Evolutionary conservation across 2,888 invertebrate genomes (phyloP), one percentile per base, ranked within the genome.

Genomic region (Agrochola macilenta): DNA sequence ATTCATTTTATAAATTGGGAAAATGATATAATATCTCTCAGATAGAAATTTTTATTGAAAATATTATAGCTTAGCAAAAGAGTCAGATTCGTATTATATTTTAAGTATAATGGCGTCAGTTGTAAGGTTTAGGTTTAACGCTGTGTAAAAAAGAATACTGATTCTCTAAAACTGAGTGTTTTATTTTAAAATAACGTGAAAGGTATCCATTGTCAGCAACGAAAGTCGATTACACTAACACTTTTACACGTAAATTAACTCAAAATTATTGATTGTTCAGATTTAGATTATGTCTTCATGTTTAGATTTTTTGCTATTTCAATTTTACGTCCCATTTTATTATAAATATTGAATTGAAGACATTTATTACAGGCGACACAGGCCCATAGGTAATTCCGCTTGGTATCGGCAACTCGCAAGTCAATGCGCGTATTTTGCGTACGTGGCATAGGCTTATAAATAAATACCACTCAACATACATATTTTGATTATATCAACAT

Each of bases 81-180:
- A 96, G 96, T 95, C 95, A 94, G 94, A 95, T 95, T 95, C 95
- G 94, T 96, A 95, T 95, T 96, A 94, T 95, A 95, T 95, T 94
- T 94, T 95, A 96, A 95, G 94, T 92, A 93, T 93, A 94, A 93
- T 91, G 92, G 91, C 93, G 89, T 93, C 91, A 92, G 91, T 90
- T 93, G 90, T 94, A 93, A 94, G 95, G 93, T 92, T 89, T 95
- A 95, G 95, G 93, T 92, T 84, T 94, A 96, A 92, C 91, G 92
- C 92, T 94, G 94, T 96, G 94, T 96, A 96, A 95, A 95, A 87
- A 96, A 95, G 93, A 95, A 95, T 94, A 95, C 94, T 94, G 94
- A 95, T 96, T 95, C 95, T 95, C 93, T 92, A 93, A 84, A 86
- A 23, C 81, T 78, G 35, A 86, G 86, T 88, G 88, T 94, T 94